phyloP scores from a whole-genome alignment of 2,888 invertebrate species.

The Drosophila borborema region DNA sequence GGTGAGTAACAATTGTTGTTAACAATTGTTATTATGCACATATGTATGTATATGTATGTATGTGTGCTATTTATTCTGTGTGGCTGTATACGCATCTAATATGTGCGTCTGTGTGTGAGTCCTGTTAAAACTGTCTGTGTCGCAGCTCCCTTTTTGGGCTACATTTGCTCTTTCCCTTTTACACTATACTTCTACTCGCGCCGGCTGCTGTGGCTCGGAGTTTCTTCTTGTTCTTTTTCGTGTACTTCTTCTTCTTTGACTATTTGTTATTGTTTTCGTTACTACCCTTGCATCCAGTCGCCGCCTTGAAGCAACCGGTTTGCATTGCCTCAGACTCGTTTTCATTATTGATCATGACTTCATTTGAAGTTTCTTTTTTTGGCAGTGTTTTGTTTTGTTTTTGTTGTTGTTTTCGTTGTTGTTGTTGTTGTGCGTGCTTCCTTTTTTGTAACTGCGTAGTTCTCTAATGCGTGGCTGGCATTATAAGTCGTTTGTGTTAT shows the following conservation, averaged over 20 bases:
- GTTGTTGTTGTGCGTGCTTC: constrained; percentile 5
- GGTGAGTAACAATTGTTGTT: constrained; percentile 72
- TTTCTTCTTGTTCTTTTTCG: not conserved
- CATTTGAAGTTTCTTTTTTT: constrained; percentile 32
- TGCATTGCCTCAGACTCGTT: constrained; percentile 35
- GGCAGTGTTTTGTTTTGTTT: constrained; percentile 6
- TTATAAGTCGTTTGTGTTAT: constrained; percentile 30
- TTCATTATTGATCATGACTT: constrained; percentile 45
- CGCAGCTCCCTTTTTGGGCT: constrained; percentile 16
- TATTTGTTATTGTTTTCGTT: not conserved
- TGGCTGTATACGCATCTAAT: not conserved
- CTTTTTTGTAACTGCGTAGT: constrained; percentile 45
- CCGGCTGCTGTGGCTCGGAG: constrained; percentile 9
- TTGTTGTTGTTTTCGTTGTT: not conserved
- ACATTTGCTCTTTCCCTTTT: not conserved
- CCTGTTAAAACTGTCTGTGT: constrained; percentile 5
- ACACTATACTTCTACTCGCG: not conserved
- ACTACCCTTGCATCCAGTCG: constrained; percentile 7
- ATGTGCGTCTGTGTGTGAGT: constrained; percentile 1
- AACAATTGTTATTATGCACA: constrained; percentile 1
- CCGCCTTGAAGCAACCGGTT: constrained; percentile 47
- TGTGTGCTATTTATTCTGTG: not conserved
- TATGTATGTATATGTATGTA: not conserved
- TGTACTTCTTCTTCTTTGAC: not conserved
- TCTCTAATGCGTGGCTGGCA: constrained; percentile 27